Evolutionary conservation across 2,113 vertebrate species (phyloP).

Genomic region (Plectropomus leopardus): DNA sequence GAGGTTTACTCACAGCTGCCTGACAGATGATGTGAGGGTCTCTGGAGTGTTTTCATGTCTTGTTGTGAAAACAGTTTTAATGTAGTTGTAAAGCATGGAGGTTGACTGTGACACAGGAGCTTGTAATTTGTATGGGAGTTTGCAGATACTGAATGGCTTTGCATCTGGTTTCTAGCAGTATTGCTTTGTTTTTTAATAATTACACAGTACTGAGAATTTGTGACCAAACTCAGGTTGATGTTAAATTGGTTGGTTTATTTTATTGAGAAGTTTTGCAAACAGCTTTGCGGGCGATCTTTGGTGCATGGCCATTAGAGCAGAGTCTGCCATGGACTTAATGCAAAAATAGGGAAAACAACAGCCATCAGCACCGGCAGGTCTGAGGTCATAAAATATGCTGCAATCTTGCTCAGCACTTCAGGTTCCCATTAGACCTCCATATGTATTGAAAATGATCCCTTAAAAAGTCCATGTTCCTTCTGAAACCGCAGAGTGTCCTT

Average conservation of each 20-base stretch:
- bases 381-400: conserved; percentile 52
- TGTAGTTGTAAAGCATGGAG: conserved; percentile 48
- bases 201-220: not conserved
- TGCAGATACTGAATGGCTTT: not conserved
- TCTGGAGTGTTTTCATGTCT: conserved; percentile 73
- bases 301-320: conserved; percentile 7
- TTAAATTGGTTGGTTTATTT: conserved; percentile 11
- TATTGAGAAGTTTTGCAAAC: conserved; percentile 24
- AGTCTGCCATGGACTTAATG: conserved; percentile 27
- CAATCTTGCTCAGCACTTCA: conserved; percentile 57
- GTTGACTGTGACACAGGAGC: conserved; percentile 32
- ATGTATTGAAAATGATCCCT: conserved; percentile 60
- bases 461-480: conserved; percentile 33
- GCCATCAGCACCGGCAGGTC: conserved; percentile 47
- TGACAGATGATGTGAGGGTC: conserved; percentile 77
- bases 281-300: conserved; percentile 31
- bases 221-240: not conserved
- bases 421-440: conserved; percentile 65
- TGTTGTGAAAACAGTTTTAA: conserved; percentile 80
- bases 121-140: conserved; percentile 10
- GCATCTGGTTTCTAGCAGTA: not conserved
- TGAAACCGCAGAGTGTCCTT: conserved; percentile 38
- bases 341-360: conserved; percentile 44
- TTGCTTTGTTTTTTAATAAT: not conserved
- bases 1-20: conserved; percentile 80